These are phyloP conservation scores for Fringilla coelebs DNA, from an alignment of 2,797 vertebrate genomes.

Conservation along the genomic window DNA sequence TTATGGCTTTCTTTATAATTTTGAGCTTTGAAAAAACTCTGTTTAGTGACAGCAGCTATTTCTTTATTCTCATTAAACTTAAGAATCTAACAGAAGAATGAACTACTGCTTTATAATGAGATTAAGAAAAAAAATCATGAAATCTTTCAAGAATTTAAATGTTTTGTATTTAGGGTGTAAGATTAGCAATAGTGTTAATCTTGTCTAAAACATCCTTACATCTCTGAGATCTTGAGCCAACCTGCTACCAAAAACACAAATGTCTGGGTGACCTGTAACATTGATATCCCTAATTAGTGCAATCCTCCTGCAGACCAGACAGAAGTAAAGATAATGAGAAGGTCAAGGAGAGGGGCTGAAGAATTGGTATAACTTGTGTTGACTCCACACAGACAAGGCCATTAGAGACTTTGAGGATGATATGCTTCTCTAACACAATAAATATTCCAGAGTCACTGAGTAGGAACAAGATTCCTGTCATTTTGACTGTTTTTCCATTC, in stretches of 20 bases:
- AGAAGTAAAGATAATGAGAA: background rate
- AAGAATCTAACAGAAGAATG: background rate
- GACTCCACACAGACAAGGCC: background rate
- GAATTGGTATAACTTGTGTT: background rate
- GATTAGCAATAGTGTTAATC: background rate
- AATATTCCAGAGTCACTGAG: background rate
- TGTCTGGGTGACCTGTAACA: background rate
- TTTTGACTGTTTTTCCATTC: background rate
- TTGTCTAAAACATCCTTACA: accelerated
- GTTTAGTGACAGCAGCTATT: background rate
- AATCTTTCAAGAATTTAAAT: background rate
- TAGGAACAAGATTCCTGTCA: background rate
- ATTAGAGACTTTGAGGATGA: background rate
- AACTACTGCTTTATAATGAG: background rate
- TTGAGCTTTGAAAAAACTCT: background rate
- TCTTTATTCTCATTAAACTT: background rate
- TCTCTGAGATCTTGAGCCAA: background rate
- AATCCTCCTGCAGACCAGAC: background rate
- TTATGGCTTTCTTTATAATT: background rate
- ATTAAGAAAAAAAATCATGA: background rate
- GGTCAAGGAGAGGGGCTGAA: background rate
- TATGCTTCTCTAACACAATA: background rate
- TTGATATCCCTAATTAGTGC: background rate
- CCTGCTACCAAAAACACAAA: background rate
- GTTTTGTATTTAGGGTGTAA: background rate